Base-by-base conservation (phyloP, 2,797 vertebrate species). In the Emys orbicularis region DNA sequence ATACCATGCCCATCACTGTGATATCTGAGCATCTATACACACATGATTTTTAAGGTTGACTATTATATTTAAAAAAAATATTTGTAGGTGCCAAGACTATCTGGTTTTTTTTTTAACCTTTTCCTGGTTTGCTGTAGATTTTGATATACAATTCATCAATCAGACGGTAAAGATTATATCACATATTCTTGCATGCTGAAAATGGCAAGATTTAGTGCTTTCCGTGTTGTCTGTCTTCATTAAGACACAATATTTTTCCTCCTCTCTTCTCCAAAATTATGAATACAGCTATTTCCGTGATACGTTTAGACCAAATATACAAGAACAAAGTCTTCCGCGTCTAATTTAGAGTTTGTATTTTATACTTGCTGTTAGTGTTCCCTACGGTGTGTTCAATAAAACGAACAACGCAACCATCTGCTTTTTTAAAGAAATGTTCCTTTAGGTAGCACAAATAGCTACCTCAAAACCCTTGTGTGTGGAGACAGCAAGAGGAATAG, bases 381-480 rank as follows among this genome's bases (percentile, higher is more conserved):
- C 83, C 90, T 87, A 37, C 47, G 72, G 72, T 81, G 87, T 86
- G 72, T 87, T 97, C 92, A 97, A 77, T 94, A 96, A 96, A 95
- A 85, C 29, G 84, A 94, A 87, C 49, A 88, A 96, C 97, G 61
- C 25, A 41, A 86, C 57, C 7, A 37, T 65, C 88, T 97, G 54
- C 65, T 54, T 87, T 91, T 94, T 94, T 87, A 57, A 82, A 29
- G 84, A 81, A 31, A 47, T 74, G 34, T 94, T 95, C 25, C 10
- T 6, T 81, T 84, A 44, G 44, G 44, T 44, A 44, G 37, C 27
- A 81, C 19, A 81, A 82, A 89, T 80, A 92, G 83, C 34, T 90
- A 95, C 47, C 61, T 92, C 83, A 94, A 92, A 94, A 83, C 29
- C 34, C 31, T 96, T 96, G 68, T 31, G 29, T 25, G 15, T 90